A percentile compares a stretch with the other conserved stretches of the same genome.
Conservation (phyloP, 2,888 invertebrate genomes). For the Villa cingulata region DNA sequence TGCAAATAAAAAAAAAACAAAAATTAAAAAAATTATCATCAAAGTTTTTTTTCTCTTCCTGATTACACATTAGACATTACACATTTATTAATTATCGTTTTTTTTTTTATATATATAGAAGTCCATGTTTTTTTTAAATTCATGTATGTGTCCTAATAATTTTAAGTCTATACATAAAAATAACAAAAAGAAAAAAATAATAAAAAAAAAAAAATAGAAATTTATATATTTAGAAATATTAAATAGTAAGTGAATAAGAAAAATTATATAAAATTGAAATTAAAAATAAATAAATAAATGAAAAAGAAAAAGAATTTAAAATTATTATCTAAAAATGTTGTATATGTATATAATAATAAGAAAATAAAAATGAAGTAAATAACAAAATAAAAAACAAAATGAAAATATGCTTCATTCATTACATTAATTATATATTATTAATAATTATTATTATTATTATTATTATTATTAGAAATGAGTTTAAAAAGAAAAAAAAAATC, state of each 20-base stretch:
- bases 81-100: too few species aligned
- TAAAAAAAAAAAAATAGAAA: neutral
- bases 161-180: slow-evolving; percentile 1
- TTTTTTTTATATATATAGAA: too few species aligned
- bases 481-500: neutral
- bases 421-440: too few species aligned
- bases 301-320: neutral
- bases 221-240: neutral
- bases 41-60: too few species aligned
- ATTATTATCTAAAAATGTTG: too few species aligned
- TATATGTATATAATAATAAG: neutral
- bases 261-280: neutral
- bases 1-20: too few species aligned
- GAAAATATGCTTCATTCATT: too few species aligned
- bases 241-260: neutral
- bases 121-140: too few species aligned
- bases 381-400: neutral
- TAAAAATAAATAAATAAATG: neutral
- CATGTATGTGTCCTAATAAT: slow-evolving; percentile 5
- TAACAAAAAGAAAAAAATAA: neutral
- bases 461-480: too few species aligned
- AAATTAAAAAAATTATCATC: too few species aligned
- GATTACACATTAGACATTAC: too few species aligned
- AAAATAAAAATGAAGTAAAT: slow-evolving; percentile 2
- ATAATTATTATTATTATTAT: too few species aligned